Evolutionary conservation across 2,888 invertebrate genomes (phyloP), one percentile per base, ranked within the genome.

Genomic region (Pachycephus smyrnensis): DNA sequence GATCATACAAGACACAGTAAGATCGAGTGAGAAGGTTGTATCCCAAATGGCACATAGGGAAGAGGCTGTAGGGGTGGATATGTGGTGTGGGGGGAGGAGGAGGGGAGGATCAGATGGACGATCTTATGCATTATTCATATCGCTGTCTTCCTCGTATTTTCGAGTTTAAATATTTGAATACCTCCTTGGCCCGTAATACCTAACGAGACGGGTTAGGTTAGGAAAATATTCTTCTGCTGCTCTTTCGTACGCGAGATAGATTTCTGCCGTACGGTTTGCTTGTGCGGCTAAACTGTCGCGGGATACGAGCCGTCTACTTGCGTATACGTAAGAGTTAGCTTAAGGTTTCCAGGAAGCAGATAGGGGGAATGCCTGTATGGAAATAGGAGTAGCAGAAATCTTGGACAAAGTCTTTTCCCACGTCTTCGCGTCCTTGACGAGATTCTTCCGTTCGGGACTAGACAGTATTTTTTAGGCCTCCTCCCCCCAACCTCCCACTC

Each of bases 131-230:
- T 91, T 87, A 90, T 90, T 90, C 90, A 91, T 90, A 83, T 80
- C 76, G 69, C 76, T 86, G 86, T 85, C 89, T 88, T 90, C 89
- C 84, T 85, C 88, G 88, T 90, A 89, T 91, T 91, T 90, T 89
- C 88, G 87, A 88, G 88, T 90, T 90, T 90, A 89, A 90, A 91
- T 91, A 91, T 91, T 91, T 90, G 89, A 91, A 90, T 90, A 89
- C 86, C 84, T 87, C 85, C 87, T 88, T 88, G 77, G 74, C 40
- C 76, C 73, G 40, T 76, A 76, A 78, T 75, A 32, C 4, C 31
- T 32, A 31, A 0, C 80, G 84, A 80, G 83, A 85, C 83, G 85
- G 84, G 85, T 85, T 86, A 87, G 84, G 85, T 85, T 86, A 87
- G 84, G 86, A 88, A 89, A 89, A 89, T 89, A 89, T 89, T 88